Percentiles rank a stretch among this genome's conserved stretches.
Conservation (phyloP, 1,140 invertebrate genomes). For the Brachionus paranguensis region DNA sequence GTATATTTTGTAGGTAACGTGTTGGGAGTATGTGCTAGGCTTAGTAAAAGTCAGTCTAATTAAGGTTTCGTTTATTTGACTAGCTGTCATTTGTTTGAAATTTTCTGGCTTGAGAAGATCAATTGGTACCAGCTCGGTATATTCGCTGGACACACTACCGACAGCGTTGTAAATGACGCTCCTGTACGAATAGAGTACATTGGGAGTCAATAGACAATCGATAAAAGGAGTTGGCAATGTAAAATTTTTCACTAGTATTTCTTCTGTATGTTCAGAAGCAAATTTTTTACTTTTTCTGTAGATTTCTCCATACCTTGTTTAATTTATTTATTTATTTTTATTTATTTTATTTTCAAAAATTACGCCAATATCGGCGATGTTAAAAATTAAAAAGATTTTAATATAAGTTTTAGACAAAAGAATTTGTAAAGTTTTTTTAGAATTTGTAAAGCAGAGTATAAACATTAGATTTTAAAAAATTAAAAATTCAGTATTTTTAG, state of each 20-base stretch:
- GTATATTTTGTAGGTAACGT: not conserved
- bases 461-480: no score
- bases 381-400: no score
- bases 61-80: constrained; percentile 7
- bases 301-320: not conserved
- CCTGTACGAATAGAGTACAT: not conserved
- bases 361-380: no score
- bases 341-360: no score
- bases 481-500: no score
- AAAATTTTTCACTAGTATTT: not conserved
- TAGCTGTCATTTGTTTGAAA: not conserved
- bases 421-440: no score
- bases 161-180: not conserved
- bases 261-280: not conserved
- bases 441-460: no score
- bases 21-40: not conserved
- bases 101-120: not conserved
- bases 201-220: not conserved
- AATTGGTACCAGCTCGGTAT: not conserved
- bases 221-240: not conserved
- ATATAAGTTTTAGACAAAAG: no score
- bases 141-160: not conserved
- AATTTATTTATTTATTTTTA: no score
- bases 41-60: not conserved
- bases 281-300: not conserved